These are phyloP conservation scores for Heliconius nattereri DNA, from an alignment of 1,140 invertebrate species.

Conservation along the genomic window DNA sequence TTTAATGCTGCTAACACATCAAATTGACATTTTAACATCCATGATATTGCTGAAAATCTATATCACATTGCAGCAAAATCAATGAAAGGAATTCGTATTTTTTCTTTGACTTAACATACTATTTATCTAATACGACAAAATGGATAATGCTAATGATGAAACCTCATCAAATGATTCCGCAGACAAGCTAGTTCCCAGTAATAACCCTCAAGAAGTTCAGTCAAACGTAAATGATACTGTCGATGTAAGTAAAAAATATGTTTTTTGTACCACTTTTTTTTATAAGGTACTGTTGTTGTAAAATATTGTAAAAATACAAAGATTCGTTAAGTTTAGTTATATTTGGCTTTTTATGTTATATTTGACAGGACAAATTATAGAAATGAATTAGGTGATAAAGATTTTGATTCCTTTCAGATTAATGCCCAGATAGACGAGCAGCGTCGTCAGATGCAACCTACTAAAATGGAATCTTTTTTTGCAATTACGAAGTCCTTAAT, in stretches of 20 bases:
- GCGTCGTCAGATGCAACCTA: slow-evolving; percentile 81
- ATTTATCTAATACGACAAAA: slow-evolving; percentile 32
- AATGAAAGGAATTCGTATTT: slow-evolving; percentile 34
- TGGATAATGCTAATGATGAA: slow-evolving; percentile 51
- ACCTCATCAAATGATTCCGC: slow-evolving; percentile 38
- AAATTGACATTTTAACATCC: slow-evolving; percentile 11
- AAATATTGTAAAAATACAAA: too few species aligned
- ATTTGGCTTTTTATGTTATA: too few species aligned
- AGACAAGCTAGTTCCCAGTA: slow-evolving; percentile 52
- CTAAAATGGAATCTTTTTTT: slow-evolving; percentile 90
- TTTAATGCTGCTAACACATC: background rate
- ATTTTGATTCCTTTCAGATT: slow-evolving; percentile 56
- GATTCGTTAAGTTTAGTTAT: too few species aligned
- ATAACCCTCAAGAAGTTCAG: slow-evolving; percentile 46
- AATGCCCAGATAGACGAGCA: slow-evolving; percentile 73
- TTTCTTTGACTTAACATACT: slow-evolving; percentile 24
- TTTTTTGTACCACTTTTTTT: background rate
- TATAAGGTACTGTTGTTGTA: background rate
- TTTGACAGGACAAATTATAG: background rate
- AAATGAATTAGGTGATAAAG: slow-evolving; percentile 24
- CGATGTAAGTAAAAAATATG: slow-evolving; percentile 50
- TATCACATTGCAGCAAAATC: slow-evolving; percentile 39
- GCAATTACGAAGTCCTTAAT: slow-evolving; percentile 91
- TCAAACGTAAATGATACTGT: slow-evolving; percentile 43
- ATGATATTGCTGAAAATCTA: slow-evolving; percentile 39